Conservation (phyloP, 2,888 invertebrate species). For the Phyto melanocephala region DNA sequence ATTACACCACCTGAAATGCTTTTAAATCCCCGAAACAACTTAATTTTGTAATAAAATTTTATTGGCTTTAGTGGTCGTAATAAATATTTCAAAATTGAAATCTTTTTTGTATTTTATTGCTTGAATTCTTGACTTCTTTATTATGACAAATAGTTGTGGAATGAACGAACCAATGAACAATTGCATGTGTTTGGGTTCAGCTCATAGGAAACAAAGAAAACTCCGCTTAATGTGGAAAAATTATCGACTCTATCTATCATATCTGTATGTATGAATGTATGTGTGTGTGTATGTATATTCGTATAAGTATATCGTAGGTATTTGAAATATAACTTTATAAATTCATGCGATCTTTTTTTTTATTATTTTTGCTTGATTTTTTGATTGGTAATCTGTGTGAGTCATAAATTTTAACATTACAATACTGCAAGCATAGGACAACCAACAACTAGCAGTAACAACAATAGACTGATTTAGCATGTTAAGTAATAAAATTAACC, state of each 20-base stretch:
- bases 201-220: conserved; percentile 51
- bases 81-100: conserved; percentile 41
- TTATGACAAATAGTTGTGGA: conserved; percentile 61
- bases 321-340: conserved; percentile 53
- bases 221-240: conserved; percentile 54
- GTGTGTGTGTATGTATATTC: not conserved
- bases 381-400: conserved; percentile 64
- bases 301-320: not conserved
- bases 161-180: conserved; percentile 45
- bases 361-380: conserved; percentile 52
- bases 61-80: conserved; percentile 27
- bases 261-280: not conserved
- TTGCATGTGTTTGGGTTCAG: conserved; percentile 36
- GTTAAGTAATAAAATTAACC: conserved; percentile 43
- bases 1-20: not conserved
- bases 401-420: conserved; percentile 62
- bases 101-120: conserved; percentile 32
- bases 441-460: conserved; percentile 33
- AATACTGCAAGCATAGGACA: conserved; percentile 42
- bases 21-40: conserved; percentile 18
- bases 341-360: conserved; percentile 55
- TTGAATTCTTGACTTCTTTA: conserved; percentile 44
- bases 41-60: conserved; percentile 27
- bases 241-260: conserved; percentile 52
- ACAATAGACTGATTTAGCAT: conserved; percentile 57